A percentile compares a stretch with the other conserved stretches of the same genome.
Conservation (phyloP, 2,797 vertebrate species). For the Acestrorhynchus altus region DNA sequence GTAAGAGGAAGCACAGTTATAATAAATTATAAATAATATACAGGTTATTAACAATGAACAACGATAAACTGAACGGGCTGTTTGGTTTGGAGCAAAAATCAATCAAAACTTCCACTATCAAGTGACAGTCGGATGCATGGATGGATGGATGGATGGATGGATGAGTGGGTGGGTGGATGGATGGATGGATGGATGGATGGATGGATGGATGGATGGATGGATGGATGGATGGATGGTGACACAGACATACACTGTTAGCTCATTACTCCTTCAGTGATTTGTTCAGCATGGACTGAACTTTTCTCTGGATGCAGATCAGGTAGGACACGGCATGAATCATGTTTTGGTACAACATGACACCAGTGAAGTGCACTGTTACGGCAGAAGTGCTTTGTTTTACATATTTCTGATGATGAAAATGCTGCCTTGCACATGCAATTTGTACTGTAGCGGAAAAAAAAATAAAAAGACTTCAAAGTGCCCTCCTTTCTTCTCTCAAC, state of each 20-base stretch:
- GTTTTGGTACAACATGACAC: not conserved
- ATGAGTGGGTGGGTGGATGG: too few relatives aligned
- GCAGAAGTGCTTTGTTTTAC: slow-evolving; percentile 8
- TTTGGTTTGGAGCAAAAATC: too few relatives aligned
- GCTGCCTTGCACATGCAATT: slow-evolving; percentile 1
- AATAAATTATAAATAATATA: too few relatives aligned
- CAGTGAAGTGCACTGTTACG: not conserved
- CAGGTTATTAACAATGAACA: too few relatives aligned
- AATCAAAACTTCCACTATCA: too few relatives aligned
- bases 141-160: too few relatives aligned
- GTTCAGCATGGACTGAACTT: not conserved
- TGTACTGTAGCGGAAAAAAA: slow-evolving; percentile 1
- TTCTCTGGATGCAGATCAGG: not conserved
- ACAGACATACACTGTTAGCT: not conserved
- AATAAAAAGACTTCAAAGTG: not conserved
- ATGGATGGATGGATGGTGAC: not conserved
- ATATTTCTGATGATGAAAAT: slow-evolving; percentile 33
- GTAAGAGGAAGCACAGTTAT: too few relatives aligned
- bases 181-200: too few relatives aligned
- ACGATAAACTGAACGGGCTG: too few relatives aligned
- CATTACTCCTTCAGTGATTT: not conserved
- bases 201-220: not conserved
- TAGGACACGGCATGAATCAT: not conserved
- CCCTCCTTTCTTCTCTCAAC: not conserved
- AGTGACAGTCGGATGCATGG: too few relatives aligned